Evolutionary conservation across 1,140 invertebrate species (phyloP).

Genomic region (Tetraneura akinire): DNA sequence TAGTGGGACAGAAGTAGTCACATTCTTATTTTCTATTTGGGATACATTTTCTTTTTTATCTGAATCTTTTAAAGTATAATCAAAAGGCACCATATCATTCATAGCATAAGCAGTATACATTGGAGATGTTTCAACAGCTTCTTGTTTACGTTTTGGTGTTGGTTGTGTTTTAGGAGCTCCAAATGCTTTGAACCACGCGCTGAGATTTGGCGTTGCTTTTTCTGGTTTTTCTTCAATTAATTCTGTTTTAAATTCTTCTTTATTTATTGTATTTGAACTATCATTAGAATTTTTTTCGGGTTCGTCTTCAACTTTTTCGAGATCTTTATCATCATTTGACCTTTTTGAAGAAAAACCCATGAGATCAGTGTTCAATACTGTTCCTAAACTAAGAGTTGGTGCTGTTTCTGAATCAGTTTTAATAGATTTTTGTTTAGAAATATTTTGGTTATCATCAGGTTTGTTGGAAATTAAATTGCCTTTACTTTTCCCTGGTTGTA

Average conservation of each 20-base stretch:
- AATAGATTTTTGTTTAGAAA: conserved; percentile 29
- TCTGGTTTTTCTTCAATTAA: conserved; percentile 61
- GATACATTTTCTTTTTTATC: conserved; percentile 54
- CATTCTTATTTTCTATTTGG: conserved; percentile 56
- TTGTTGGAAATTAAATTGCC: conserved; percentile 70
- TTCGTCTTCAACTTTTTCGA: conserved; percentile 54
- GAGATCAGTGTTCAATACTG: conserved; percentile 68
- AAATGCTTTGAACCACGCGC: conserved; percentile 88
- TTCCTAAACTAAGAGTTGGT: conserved; percentile 78
- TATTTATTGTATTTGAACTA: conserved; percentile 6
- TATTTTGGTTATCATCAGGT: conserved; percentile 13
- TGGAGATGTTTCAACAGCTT: conserved; percentile 24
- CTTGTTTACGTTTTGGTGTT: conserved; percentile 57
- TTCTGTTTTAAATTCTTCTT: conserved; percentile 54
- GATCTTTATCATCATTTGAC: conserved; percentile 50
- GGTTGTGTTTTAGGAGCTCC: conserved; percentile 70
- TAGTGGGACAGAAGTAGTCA: conserved; percentile 57
- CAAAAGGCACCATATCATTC: conserved; percentile 34
- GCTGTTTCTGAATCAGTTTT: conserved; percentile 44
- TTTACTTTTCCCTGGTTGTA: conserved; percentile 82
- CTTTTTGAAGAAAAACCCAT: conserved; percentile 52
- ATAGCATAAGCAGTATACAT: conserved; percentile 48
- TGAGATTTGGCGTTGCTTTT: conserved; percentile 79
- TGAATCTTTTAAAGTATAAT: conserved; percentile 53
- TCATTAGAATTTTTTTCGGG: conserved; percentile 50